phyloP scores from a whole-genome alignment of 2,888 invertebrate species.

The Cabera pusaria region DNA sequence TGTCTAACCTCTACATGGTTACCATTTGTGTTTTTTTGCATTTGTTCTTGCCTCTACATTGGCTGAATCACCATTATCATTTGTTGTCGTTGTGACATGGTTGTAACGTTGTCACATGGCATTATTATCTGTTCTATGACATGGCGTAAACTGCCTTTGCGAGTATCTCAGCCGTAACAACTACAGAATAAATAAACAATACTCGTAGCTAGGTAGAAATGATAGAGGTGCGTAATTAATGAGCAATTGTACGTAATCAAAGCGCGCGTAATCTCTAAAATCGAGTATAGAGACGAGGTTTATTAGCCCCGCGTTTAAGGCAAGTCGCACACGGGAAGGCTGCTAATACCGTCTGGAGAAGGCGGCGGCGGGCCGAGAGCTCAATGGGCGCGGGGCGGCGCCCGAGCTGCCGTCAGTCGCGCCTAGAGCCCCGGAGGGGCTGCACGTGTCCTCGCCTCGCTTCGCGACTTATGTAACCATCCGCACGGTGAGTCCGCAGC shows the following conservation, averaged over 20 bases:
- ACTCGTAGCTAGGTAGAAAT: too few species aligned
- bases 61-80: too few species aligned
- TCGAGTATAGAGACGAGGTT: constrained; percentile 59
- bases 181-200: constrained; percentile 16
- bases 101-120: too few species aligned
- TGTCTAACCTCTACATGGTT: too few species aligned
- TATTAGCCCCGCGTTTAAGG: constrained; percentile 61
- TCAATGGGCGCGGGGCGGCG: constrained; percentile 76
- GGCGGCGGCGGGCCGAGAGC: constrained; percentile 53
- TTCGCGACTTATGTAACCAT: constrained; percentile 79
- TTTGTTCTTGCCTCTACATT: too few species aligned
- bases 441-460: constrained; percentile 70
- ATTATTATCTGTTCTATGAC: too few species aligned
- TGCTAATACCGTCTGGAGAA: constrained; percentile 72
- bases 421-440: constrained; percentile 74
- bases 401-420: constrained; percentile 71
- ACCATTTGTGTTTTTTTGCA: too few species aligned
- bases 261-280: constrained; percentile 51
- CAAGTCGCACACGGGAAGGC: constrained; percentile 68
- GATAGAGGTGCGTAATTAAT: constrained; percentile 16
- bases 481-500: constrained; percentile 79
- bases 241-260: constrained; percentile 39
- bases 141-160: not conserved
- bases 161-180: constrained; percentile 8
- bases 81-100: too few species aligned